Evolutionary conservation across 2,888 invertebrate genomes (phyloP).

Genomic region (Amiota minor): DNA sequence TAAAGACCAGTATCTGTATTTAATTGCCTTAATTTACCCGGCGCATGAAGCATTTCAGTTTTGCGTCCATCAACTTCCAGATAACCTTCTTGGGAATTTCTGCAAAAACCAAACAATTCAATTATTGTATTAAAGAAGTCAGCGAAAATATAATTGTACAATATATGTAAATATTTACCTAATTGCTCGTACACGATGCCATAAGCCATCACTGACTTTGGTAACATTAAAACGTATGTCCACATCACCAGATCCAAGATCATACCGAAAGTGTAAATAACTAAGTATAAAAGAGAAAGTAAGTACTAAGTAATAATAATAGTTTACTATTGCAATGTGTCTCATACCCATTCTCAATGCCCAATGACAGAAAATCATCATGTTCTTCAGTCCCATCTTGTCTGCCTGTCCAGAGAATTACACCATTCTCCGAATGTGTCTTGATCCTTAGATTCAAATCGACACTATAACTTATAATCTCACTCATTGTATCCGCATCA

Average conservation of each 20-base stretch:
- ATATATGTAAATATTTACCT: conserved; percentile 76
- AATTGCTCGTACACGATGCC: conserved; percentile 85
- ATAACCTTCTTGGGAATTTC: conserved; percentile 89
- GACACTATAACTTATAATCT: conserved; percentile 87
- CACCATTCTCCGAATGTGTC: conserved; percentile 80
- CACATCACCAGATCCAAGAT: conserved; percentile 90
- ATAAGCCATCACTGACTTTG: conserved; percentile 88
- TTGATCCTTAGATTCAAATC: conserved; percentile 92
- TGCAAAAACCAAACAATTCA: conserved; percentile 67
- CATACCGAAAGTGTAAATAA: conserved; percentile 79
- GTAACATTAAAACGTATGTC: conserved; percentile 88
- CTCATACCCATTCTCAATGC: conserved; percentile 81
- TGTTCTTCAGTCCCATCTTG: conserved; percentile 74
- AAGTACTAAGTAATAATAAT: neutral
- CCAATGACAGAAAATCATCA: conserved; percentile 88
- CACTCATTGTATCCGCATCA: conserved; percentile 88
- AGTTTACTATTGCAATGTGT: neutral
- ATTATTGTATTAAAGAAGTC: neutral
- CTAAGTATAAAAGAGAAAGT: conserved; percentile 58
- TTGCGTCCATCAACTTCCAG: conserved; percentile 92
- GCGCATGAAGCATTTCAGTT: conserved; percentile 85
- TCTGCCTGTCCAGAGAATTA: conserved; percentile 90
- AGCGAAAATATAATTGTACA: neutral
- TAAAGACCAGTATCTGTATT: conserved; percentile 92
- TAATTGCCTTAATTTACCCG: conserved; percentile 87